A percentile compares a stretch with the other conserved stretches of the same genome.
Evolutionary conservation across 64 coral and sea anemone species (phyloP).

Genomic region (Pocillopora damicornis): DNA sequence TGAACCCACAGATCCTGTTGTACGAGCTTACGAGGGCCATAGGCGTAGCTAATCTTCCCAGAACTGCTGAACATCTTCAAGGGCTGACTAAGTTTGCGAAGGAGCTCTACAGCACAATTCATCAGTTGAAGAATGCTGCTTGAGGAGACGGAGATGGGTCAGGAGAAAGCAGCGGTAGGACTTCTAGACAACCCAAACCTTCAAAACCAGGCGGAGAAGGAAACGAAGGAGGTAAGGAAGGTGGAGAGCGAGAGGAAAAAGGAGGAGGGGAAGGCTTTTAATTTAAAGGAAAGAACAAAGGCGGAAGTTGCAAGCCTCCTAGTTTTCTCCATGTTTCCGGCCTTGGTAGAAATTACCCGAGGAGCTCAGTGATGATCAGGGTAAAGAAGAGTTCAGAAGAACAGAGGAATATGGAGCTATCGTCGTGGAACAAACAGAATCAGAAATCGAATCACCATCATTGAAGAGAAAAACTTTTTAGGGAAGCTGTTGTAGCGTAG

Average conservation of each 20-base stretch:
- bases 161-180: background rate
- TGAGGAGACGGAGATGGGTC: background rate
- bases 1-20: slow-evolving; percentile 32
- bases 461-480: background rate
- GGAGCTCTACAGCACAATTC: background rate
- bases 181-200: background rate
- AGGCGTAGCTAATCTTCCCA: slow-evolving; percentile 1
- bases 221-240: background rate
- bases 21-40: slow-evolving; percentile 39
- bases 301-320: background rate
- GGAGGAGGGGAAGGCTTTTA: background rate
- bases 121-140: background rate
- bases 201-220: background rate
- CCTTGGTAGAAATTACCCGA: background rate
- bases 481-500: background rate
- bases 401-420: background rate
- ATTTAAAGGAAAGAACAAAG: background rate
- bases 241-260: no score
- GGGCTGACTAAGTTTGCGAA: background rate
- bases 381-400: background rate
- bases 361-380: background rate
- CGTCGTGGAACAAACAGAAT: background rate
- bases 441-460: background rate
- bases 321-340: background rate
- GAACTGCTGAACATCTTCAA: background rate